Conservation (phyloP, 2,888 invertebrate genomes). For the Torymus tubicola region DNA sequence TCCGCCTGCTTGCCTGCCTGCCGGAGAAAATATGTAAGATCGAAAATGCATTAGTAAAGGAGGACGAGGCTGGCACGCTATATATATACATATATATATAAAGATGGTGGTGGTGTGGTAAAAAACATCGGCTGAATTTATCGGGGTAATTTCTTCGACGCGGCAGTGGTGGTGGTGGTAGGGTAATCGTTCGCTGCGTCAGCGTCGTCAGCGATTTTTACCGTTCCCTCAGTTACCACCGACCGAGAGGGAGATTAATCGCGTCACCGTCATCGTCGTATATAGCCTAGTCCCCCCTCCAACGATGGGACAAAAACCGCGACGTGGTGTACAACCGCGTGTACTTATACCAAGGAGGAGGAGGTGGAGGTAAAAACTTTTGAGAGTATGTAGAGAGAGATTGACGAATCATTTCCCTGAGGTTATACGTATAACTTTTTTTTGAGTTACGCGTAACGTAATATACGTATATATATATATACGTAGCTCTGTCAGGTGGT, state of each 20-base stretch:
- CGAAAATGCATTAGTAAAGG: conserved; percentile 26
- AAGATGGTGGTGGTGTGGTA: not conserved
- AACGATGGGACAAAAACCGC: conserved; percentile 2
- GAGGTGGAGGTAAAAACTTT: too few species aligned
- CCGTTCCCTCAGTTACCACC: conserved; percentile 29
- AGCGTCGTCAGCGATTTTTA: conserved; percentile 58
- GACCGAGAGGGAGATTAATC: conserved; percentile 52
- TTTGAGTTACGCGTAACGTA: too few species aligned
- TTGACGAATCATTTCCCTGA: too few species aligned
- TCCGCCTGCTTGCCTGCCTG: not conserved
- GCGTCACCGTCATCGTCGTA: conserved; percentile 12
- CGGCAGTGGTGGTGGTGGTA: not conserved
- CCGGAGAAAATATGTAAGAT: conserved; percentile 39
- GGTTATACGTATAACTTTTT: too few species aligned
- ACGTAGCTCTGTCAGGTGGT: too few species aligned
- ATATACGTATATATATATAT: too few species aligned
- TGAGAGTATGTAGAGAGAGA: too few species aligned
- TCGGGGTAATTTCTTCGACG: conserved; percentile 53
- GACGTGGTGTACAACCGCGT: not conserved
- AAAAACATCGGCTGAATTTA: conserved; percentile 40
- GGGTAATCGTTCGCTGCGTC: conserved; percentile 50
- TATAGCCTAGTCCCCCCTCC: conserved; percentile 18
- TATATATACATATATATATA: too few species aligned
- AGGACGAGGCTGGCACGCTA: not conserved
- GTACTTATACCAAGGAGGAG: too few species aligned